Base-by-base conservation (phyloP, 2,888 invertebrate species). In the Trissoscelio sp. region DNA sequence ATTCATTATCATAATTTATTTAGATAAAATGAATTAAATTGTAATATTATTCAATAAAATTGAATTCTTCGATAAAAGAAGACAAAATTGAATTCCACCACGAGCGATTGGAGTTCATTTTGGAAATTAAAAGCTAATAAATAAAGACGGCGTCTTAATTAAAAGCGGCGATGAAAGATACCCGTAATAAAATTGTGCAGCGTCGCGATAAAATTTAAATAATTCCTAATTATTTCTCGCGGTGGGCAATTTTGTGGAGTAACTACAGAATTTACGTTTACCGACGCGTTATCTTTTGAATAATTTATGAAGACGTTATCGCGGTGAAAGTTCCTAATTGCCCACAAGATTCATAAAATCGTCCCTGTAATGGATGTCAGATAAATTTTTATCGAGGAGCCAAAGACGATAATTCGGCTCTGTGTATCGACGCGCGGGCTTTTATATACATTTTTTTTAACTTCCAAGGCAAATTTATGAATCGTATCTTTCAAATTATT, bases 261-360 rank as follows among this genome's bases (percentile, higher is more conserved):
- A 58, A 79, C 66, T 48, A 22, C 60, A 34, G 37, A 72, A 67
- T 67, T 66, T 58, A 39, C 48, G 67, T 58, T 73, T 58, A 31
- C 60, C 48, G 58, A 44, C 58, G 72, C 60, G 72, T 73, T 79
- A 72, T 79, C 64, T 79, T 11, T 58, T 73, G 79, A 64, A 79
- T 79, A 60, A 79, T 79, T 79, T 73, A 79, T 73, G 79, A 67
- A 67, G 66, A 79, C 66, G 66, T 79, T 79, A 79, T 79, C 73
- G 53, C 72, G 31, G 73, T 34, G 79, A 79, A 79, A 79, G 79
- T 79, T 66, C 67, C 73, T 79, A 79, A 79, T 79, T 79, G 73
- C 73, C 39, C 44, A 53, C 67, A 44, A 73, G 58, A 79, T 79
- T 66, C 66, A 64, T 66, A 73, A 72, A 72, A 73, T 64, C 55